Conservation (phyloP, 30 jellyfish, hydroid and myxozoan genomes). For the Pelagia noctiluca region DNA sequence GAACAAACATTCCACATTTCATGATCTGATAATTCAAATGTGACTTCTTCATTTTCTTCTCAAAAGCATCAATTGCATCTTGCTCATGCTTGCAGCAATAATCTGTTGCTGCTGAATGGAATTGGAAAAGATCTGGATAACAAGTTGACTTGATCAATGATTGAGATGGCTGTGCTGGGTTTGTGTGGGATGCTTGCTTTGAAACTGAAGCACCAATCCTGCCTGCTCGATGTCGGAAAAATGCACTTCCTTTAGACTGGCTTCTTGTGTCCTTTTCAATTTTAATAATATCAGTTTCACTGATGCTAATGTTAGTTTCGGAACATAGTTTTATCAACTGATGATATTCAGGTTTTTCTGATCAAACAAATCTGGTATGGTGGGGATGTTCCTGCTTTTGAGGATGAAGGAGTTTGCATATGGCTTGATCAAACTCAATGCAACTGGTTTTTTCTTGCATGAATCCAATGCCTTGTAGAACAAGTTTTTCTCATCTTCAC, state of each 20-base stretch:
- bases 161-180: constrained; percentile 47
- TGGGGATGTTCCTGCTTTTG: no score
- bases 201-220: no score
- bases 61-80: constrained; percentile 37
- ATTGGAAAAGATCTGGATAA: constrained; percentile 26
- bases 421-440: constrained; percentile 34
- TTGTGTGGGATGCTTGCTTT: constrained; percentile 42
- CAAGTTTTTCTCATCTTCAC: no score
- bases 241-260: constrained; percentile 54
- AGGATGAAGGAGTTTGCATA: constrained; percentile 45
- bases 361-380: no score
- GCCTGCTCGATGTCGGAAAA: constrained; percentile 52
- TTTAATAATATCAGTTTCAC: no score
- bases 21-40: no score
- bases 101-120: constrained; percentile 48
- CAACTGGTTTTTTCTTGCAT: constrained; percentile 42
- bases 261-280: no score
- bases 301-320: no score
- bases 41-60: constrained; percentile 13
- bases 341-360: no score
- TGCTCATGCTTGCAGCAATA: constrained; percentile 43
- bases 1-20: no score
- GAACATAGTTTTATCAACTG: no score
- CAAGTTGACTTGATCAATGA: constrained; percentile 33
- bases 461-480: no score